Conservation (phyloP, 2,113 vertebrate genomes). For the Gasterosteus nipponicus region DNA sequence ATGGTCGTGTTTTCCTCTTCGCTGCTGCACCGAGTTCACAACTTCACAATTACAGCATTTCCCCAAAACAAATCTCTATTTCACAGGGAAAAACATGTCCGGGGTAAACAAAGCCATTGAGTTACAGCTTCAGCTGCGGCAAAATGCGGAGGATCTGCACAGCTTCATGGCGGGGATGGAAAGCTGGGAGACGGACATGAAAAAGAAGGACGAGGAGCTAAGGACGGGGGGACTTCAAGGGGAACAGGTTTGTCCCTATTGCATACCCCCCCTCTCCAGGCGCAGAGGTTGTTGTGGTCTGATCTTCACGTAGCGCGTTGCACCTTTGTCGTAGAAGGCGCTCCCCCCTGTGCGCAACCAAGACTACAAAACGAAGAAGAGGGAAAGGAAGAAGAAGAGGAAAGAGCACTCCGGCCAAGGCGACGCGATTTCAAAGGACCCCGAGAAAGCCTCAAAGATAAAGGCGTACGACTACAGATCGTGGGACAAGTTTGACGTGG, state of each 20-base stretch:
- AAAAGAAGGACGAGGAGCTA: conserved; percentile 89
- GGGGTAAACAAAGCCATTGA: conserved; percentile 87
- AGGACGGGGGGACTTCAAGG: conserved; percentile 74
- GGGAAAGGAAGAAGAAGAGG: conserved; percentile 79
- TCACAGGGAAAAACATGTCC: conserved; percentile 80
- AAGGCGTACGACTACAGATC: conserved; percentile 91
- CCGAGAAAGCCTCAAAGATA: conserved; percentile 84
- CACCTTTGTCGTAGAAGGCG: conserved; percentile 66
- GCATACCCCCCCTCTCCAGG: background rate
- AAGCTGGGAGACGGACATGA: conserved; percentile 94
- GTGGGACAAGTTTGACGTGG: conserved; percentile 97
- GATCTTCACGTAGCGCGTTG: background rate
- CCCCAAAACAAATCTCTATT: conserved; percentile 36
- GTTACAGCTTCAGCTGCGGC: conserved; percentile 91
- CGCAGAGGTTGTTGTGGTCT: background rate
- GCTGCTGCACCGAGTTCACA: background rate
- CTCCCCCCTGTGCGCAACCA: conserved; percentile 93
- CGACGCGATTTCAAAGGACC: conserved; percentile 79
- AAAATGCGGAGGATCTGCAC: conserved; percentile 93
- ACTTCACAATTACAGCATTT: background rate
- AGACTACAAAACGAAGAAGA: conserved; percentile 90
- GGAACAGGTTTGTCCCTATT: conserved; percentile 73
- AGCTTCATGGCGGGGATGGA: conserved; percentile 92
- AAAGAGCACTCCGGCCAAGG: conserved; percentile 59
- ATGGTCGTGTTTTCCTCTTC: conserved; percentile 24